These are phyloP conservation scores for Calliopsis andreniformis DNA, from an alignment of 1,140 invertebrate genomes.

Conservation along the genomic window DNA sequence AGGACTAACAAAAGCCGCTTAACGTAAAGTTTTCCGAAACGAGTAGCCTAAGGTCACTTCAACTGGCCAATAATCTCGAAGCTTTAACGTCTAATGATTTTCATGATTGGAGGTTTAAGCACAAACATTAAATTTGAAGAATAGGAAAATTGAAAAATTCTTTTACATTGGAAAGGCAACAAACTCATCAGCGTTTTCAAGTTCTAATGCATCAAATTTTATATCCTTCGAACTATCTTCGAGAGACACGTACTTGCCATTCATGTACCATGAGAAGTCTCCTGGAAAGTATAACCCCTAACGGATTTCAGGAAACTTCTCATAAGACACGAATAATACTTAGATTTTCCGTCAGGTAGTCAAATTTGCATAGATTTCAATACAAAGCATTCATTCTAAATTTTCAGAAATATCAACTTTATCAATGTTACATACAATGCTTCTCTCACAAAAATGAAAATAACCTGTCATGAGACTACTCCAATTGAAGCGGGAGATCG, in stretches of 20 bases:
- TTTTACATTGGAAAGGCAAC: no score
- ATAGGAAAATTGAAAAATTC: background rate
- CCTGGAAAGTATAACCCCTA: no score
- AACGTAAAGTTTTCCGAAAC: conserved; percentile 66
- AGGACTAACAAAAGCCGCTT: conserved; percentile 68
- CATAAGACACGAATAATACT: no score
- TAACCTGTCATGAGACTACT: no score
- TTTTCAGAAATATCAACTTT: background rate
- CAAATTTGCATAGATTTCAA: background rate
- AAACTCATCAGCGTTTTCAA: background rate
- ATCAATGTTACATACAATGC: background rate
- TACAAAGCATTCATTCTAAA: background rate
- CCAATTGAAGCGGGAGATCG: no score
- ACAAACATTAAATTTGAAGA: background rate
- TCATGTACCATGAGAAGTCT: no score
- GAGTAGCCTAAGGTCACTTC: conserved; percentile 55
- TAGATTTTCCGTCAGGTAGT: no score
- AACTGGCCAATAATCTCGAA: background rate
- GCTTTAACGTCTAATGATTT: conserved; percentile 36
- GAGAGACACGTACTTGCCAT: no score
- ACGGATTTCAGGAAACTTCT: no score
- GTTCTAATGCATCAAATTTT: background rate
- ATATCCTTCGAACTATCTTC: background rate
- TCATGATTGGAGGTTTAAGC: background rate
- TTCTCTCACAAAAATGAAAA: background rate